Evolutionary conservation across 2,888 invertebrate genomes (phyloP).

Genomic region (Clistopyga incitator): DNA sequence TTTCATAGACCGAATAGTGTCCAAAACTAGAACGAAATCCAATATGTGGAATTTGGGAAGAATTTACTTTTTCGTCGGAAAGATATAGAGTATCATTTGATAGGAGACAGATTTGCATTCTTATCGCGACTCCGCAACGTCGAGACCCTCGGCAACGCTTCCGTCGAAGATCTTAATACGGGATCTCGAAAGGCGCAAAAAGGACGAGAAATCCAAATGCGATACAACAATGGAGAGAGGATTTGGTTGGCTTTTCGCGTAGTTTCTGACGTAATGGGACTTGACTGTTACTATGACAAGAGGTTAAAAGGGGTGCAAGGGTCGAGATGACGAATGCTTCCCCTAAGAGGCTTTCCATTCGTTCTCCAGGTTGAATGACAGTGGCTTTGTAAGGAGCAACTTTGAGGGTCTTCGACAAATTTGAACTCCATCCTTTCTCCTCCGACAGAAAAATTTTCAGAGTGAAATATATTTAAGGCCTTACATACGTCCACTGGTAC

Average conservation of each 20-base stretch:
- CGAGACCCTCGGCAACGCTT: background rate
- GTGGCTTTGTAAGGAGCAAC: conserved; percentile 26
- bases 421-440: conserved; percentile 27
- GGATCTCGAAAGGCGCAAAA: conserved; percentile 16
- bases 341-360: conserved; percentile 61
- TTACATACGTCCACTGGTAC: no score
- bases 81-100: background rate
- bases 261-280: conserved; percentile 46
- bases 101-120: background rate
- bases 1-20: background rate
- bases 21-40: background rate
- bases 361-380: conserved; percentile 17
- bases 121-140: background rate
- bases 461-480: conserved; percentile 5
- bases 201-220: background rate
- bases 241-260: conserved; percentile 36
- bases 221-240: conserved; percentile 32
- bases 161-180: background rate
- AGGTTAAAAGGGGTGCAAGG: conserved; percentile 42
- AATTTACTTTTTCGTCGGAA: background rate
- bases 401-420: conserved; percentile 38
- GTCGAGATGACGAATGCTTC: conserved; percentile 63
- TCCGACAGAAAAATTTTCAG: conserved; percentile 11
- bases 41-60: background rate
- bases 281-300: conserved; percentile 46